phyloP scores from a whole-genome alignment of 2,113 vertebrate genomes.

The Calyptomena viridis region DNA sequence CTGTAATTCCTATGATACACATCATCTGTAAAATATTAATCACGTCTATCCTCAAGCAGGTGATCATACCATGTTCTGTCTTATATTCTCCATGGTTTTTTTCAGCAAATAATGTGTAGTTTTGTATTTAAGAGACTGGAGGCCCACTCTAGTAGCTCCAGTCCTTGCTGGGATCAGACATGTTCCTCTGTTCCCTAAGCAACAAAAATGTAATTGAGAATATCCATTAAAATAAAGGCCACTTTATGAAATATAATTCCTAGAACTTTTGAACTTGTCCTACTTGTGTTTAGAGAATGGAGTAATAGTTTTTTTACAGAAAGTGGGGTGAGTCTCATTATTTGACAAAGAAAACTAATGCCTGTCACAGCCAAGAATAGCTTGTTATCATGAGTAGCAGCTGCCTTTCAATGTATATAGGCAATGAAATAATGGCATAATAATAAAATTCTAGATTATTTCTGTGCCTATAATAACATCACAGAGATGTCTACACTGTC shows the following conservation, averaged over 20 bases:
- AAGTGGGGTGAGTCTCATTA: neutral
- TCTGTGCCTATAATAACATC: neutral
- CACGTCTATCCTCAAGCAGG: neutral
- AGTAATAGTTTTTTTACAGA: neutral
- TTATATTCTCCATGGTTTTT: neutral
- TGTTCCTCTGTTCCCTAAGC: neutral
- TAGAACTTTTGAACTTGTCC: neutral
- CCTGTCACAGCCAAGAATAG: neutral
- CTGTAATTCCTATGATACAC: neutral
- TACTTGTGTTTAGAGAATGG: neutral
- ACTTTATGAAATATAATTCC: neutral
- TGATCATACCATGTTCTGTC: neutral
- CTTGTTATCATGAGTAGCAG: neutral
- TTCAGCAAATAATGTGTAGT: neutral
- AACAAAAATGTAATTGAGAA: neutral
- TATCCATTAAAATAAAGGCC: neutral
- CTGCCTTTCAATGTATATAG: neutral
- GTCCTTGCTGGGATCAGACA: neutral
- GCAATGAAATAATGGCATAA: neutral
- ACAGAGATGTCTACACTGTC: rapidly evolving
- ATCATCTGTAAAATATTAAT: neutral
- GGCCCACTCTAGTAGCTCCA: neutral
- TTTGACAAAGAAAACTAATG: neutral
- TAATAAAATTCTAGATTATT: neutral
- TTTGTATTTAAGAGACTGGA: neutral